These are phyloP conservation scores for Silvanus unidentatus DNA, from an alignment of 2,888 invertebrate species.

Conservation along the genomic window DNA sequence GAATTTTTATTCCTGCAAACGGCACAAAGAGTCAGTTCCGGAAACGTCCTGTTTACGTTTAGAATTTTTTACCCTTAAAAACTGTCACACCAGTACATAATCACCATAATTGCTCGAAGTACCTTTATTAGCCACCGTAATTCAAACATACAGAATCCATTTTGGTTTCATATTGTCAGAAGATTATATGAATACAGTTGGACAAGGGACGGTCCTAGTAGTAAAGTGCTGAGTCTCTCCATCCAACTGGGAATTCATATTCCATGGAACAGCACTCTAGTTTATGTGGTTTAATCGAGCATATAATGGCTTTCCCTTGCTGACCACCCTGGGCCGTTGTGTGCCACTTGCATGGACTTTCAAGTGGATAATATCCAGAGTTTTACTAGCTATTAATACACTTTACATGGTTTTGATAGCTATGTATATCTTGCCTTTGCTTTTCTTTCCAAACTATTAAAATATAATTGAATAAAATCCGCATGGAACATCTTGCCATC, in stretches of 20 bases:
- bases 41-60: no score
- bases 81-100: not conserved
- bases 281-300: constrained; percentile 43
- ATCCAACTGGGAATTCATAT: constrained; percentile 33
- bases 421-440: not conserved
- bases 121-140: constrained; percentile 1
- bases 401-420: constrained; percentile 21
- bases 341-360: constrained; percentile 28
- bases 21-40: not conserved
- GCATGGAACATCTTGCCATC: no score
- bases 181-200: constrained; percentile 29
- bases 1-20: not conserved
- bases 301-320: constrained; percentile 39
- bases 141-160: constrained; percentile 18
- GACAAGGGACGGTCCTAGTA: constrained; percentile 16
- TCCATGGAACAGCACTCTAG: constrained; percentile 33
- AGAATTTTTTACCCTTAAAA: no score
- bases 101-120: not conserved
- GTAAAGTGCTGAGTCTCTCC: constrained; percentile 31
- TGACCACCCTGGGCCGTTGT: constrained; percentile 34
- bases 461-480: no score
- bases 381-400: constrained; percentile 36
- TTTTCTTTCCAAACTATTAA: no score
- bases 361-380: constrained; percentile 31
- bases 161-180: constrained; percentile 22